Percentiles rank a stretch among this genome's conserved stretches.
phyloP scores from a whole-genome alignment of 2,113 vertebrate genomes.

The Ornithorhynchus anatinus region DNA sequence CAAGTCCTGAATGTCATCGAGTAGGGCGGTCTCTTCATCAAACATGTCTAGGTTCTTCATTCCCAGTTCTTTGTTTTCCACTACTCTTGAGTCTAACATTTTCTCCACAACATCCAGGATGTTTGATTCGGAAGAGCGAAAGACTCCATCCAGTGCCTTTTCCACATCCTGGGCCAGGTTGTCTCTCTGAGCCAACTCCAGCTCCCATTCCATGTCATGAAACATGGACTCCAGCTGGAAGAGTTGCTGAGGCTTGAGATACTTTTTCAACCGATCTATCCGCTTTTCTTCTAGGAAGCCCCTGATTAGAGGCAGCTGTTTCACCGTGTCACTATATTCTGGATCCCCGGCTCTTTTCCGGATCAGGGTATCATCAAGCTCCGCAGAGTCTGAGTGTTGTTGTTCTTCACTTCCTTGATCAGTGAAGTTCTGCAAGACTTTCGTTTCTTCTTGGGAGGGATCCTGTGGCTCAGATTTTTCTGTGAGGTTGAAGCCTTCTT shows the following conservation, averaged over 20 bases:
- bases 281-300: conserved; percentile 77
- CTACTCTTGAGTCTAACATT: conserved; percentile 75
- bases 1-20: conserved; percentile 91
- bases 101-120: conserved; percentile 83
- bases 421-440: not conserved
- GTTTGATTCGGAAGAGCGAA: conserved; percentile 79
- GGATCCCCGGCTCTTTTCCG: not conserved
- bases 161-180: conserved; percentile 67
- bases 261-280: conserved; percentile 72
- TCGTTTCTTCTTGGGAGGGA: not conserved
- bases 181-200: conserved; percentile 69
- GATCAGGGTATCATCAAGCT: not conserved
- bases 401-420: not conserved
- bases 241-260: conserved; percentile 76
- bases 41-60: conserved; percentile 60
- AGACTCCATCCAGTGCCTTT: conserved; percentile 79
- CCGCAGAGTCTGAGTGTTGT: not conserved
- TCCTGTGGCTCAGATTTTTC: not conserved
- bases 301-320: conserved; percentile 73
- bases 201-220: conserved; percentile 77
- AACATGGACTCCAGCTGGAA: conserved; percentile 84
- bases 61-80: conserved; percentile 48
- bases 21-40: conserved; percentile 80
- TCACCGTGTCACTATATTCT: conserved; percentile 66
- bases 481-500: not conserved